Base-by-base conservation (phyloP, 2,888 invertebrate genomes). In the Caenorhabditis sp. region DNA sequence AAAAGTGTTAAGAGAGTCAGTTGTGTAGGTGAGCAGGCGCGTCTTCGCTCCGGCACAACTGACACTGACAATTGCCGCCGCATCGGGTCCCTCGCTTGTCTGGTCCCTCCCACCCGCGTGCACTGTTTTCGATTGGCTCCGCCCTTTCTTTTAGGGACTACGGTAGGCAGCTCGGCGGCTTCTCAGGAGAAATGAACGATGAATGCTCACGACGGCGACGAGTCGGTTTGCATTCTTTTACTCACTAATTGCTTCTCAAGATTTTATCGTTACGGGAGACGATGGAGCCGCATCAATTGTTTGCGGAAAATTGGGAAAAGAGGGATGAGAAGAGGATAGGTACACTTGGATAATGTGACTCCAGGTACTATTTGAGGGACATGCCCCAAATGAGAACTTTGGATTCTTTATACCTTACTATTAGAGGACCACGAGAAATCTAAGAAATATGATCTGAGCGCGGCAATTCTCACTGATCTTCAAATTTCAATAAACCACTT, bases 21-120 rank as follows among this genome's bases (percentile, higher is more conserved):
- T 72, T 72, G 72, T 72, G 62, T 68, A 61, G 70, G 58, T 62
- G 58, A 72, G 72, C 72, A 72, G 63, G 56, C 72, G 72, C 71
- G 66, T 58, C 50, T 8, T 45, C 45, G 39, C 17, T n/a, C 43
- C 27, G 13, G 71, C 71, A 72, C 72, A 72, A 72, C 72, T 72
- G 72, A 72, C 72, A 58, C 71, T 58, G 48, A 72, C 72, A 62
- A 62, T 55, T 55, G 55, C 27, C 27, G 26, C 20, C 17, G 30
- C 22, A 27, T 24, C 11, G 37, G 26, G 37, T 9, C 22, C 32
- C 24, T 32, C 45, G 24, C 46, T 45, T 41, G n/a, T 32, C 37
- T 37, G 61, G 41, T 41, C 62, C 72, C 55, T 43, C 62, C 55
- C 39, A 4, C 45, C 35, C 13, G 7, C 27, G 43, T 24, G 53